Evolutionary conservation across 64 coral and sea anemone genomes (phyloP), one percentile per base, ranked within the genome.

Genomic region (Montipora cactus): DNA sequence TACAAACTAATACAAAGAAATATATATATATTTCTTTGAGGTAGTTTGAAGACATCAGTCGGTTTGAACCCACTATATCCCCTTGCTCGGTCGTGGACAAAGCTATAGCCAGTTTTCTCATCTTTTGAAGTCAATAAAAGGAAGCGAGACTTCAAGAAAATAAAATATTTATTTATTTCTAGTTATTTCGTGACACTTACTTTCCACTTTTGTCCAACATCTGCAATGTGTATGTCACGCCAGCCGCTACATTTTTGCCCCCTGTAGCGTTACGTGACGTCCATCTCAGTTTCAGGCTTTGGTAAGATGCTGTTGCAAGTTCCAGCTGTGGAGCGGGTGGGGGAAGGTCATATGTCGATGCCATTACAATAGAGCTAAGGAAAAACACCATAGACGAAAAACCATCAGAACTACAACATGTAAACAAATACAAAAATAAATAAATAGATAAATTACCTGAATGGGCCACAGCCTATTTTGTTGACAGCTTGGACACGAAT

Each of bases 401-500:
- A 11, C 4, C 9, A 14, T 64, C 59, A 14, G 59, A 64, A 2
- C 59, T 12, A 9, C 13, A 64, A 64, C 59, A 16, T 64, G 59
- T 9, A 64, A 64, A 64, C 10, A 64, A 15, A 11, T 15, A 8
- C 14, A 12, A 15, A 51, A 49, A 44, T 14, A 72, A 62, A 46
- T 22, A 12, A 80, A 7, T 4, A 12, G n/a, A 15, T 12, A 47
- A 37, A 78, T 69, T 55, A 99, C 98, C 95, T 99, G 73, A 99
- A 99, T 49, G 95, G 95, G 11, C 98, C 98, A 53, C 98, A 99
- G 4, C 98, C 98, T 69, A 96, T 96, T 78, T 96, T 99, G 85
- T 99, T 99, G 4, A 99, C 95, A 59, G 95, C 98, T 87, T 99
- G 98, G 15, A 99, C 90, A 71, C 98, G 95, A 22, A 99, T 94